Evolutionary conservation across 2,888 invertebrate species (phyloP), one percentile per base, ranked within the genome.

Genomic region (Metalampra italica): DNA sequence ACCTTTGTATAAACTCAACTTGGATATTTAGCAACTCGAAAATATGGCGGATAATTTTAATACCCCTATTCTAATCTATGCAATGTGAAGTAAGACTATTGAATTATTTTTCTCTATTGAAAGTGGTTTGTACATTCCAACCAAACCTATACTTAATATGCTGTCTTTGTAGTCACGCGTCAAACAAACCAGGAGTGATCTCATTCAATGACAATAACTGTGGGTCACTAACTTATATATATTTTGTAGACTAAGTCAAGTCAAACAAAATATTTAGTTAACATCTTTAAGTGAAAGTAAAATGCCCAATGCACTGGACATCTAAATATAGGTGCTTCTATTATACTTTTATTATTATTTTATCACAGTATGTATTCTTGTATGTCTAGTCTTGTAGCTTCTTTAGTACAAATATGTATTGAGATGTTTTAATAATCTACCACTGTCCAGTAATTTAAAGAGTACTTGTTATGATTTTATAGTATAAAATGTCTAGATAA

Each of bases 401-500:
- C 3, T 22, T 22, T 22, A 22, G 2, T 22, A 5, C 5, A 2
- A 22, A 22, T 22, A 22, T 22, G 22, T 22, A 22, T 22, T 22
- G 22, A 22, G 30, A 34, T 34, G 34, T 11, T 34, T 11, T 9
- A 11, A 34, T 11, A 34, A 34, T 34, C 34, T 34, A 11, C 11
- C 34, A 34, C 34, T 34, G 11, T 34, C 11, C 34, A 9, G 11
- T 11, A 11, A 34, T 34, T 34, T 34, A 3, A 4, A 34, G 11
- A 34, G 30, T 30, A 34, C 34, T 22, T 22, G 11, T 34, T n/a
- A 34, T 39, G 7, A 37, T 39, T 39, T 13, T 32, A 37, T 46
- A 46, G 39, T 37, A 36, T 50, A 38, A 36, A 39, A 22, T 50
- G 37, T 51, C 51, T 71, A 73, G 67, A 66, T 67, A 67, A 68